These are phyloP conservation scores for Boloria euphrosyne DNA, from an alignment of 2,888 invertebrate genomes.

Conservation along the genomic window DNA sequence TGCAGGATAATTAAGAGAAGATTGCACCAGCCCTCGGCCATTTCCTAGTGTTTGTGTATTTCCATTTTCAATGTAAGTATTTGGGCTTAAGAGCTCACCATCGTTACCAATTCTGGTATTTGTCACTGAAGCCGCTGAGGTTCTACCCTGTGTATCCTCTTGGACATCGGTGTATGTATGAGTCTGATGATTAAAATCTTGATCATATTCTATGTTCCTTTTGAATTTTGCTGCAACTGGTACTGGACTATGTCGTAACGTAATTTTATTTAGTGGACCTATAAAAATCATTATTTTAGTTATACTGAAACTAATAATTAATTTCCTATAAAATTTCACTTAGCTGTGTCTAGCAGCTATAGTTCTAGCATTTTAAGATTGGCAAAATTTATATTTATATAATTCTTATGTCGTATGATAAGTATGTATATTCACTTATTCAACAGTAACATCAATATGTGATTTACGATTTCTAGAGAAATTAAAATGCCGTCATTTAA, in stretches of 20 bases:
- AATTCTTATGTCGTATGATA: no score
- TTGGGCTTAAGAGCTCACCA: not conserved
- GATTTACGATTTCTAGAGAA: no score
- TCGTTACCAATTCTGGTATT: not conserved
- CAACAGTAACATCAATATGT: no score
- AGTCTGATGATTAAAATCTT: slow-evolving; percentile 3
- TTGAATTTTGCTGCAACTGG: slow-evolving; percentile 11
- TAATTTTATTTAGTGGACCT: slow-evolving; percentile 12
- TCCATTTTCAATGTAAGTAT: not conserved
- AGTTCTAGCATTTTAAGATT: no score
- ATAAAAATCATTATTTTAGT: not conserved
- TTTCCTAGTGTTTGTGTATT: slow-evolving; percentile 3
- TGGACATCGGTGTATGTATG: not conserved
- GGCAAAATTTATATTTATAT: no score
- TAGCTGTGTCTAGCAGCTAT: no score
- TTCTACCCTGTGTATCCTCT: slow-evolving; percentile 10
- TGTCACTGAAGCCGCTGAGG: not conserved
- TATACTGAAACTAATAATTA: not conserved
- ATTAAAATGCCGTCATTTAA: no score
- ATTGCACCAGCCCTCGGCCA: not conserved
- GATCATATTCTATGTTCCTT: slow-evolving; percentile 3
- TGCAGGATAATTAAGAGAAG: no score
- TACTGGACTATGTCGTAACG: not conserved
- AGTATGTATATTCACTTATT: no score
- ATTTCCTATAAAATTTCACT: no score